Conservation (phyloP, 1,140 invertebrate species). For the Apocrypta bakeri region DNA sequence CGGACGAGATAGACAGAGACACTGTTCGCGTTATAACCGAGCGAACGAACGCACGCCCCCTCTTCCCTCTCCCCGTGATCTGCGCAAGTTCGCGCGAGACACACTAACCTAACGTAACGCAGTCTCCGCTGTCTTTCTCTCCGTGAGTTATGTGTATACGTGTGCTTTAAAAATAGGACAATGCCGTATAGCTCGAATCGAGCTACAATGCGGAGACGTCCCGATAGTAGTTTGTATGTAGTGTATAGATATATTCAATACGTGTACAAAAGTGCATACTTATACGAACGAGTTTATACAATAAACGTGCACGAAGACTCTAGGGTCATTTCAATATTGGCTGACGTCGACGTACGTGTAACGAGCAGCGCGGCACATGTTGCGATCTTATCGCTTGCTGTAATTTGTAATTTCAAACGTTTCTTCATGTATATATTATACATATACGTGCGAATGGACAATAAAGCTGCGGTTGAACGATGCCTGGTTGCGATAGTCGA, state of each 20-base stretch:
- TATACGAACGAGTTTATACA: not conserved
- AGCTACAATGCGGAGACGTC: not conserved
- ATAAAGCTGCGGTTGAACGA: too few relatives aligned
- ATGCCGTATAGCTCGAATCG: slow-evolving; percentile 19
- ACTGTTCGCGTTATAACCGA: not conserved
- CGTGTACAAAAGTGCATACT: not conserved
- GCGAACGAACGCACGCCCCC: not conserved
- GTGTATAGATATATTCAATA: not conserved
- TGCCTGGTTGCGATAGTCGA: too few relatives aligned
- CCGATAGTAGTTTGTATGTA: not conserved
- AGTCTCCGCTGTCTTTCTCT: not conserved
- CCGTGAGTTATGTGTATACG: not conserved
- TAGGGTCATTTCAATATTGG: not conserved
- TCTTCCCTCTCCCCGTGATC: too few relatives aligned
- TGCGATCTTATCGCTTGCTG: not conserved
- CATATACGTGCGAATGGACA: not conserved
- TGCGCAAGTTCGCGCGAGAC: slow-evolving; percentile 24
- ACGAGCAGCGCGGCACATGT: not conserved
- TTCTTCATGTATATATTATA: not conserved
- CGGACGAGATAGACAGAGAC: not conserved
- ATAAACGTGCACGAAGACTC: not conserved
- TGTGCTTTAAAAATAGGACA: slow-evolving; percentile 45
- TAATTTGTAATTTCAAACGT: not conserved
- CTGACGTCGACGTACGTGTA: not conserved
- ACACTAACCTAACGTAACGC: slow-evolving; percentile 45